These are phyloP conservation scores for Radopholus similis DNA, from an alignment of 1,140 invertebrate genomes.

Conservation along the genomic window DNA sequence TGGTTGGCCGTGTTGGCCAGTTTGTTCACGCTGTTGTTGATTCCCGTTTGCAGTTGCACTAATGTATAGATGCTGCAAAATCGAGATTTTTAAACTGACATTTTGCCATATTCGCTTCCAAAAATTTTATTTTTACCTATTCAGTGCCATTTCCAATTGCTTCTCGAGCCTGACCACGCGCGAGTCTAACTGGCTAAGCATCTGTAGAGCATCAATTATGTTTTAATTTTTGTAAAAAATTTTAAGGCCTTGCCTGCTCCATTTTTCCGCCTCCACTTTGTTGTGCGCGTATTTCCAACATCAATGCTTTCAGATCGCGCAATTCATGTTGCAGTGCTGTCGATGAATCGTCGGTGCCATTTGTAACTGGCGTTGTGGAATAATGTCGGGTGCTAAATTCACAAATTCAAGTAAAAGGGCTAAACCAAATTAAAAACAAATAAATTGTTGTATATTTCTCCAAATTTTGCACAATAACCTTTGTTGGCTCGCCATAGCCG, in stretches of 20 bases:
- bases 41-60: constrained; percentile 56
- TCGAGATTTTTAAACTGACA: neutral
- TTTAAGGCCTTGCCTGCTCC: constrained; percentile 14
- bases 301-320: too few relatives aligned
- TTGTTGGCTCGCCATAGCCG: too few relatives aligned
- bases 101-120: constrained; percentile 14
- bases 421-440: too few relatives aligned
- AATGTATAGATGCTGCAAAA: constrained; percentile 48
- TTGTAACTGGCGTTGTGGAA: too few relatives aligned
- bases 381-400: too few relatives aligned
- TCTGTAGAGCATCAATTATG: constrained; percentile 43
- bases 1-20: too few relatives aligned
- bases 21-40: constrained; percentile 41
- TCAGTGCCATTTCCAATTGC: constrained; percentile 59
- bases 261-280: constrained; percentile 14
- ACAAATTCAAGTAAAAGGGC: too few relatives aligned
- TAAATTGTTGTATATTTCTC: too few relatives aligned
- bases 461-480: too few relatives aligned
- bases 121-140: constrained; percentile 49
- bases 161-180: constrained; percentile 54
- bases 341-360: too few relatives aligned
- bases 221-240: neutral
- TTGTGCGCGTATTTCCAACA: neutral
- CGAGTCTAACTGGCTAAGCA: constrained; percentile 37
- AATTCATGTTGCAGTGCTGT: too few relatives aligned